Percentiles rank a stretch among this genome's conserved stretches.
Evolutionary conservation across 2,113 vertebrate genomes (phyloP).

Genomic region (Motacilla alba): DNA sequence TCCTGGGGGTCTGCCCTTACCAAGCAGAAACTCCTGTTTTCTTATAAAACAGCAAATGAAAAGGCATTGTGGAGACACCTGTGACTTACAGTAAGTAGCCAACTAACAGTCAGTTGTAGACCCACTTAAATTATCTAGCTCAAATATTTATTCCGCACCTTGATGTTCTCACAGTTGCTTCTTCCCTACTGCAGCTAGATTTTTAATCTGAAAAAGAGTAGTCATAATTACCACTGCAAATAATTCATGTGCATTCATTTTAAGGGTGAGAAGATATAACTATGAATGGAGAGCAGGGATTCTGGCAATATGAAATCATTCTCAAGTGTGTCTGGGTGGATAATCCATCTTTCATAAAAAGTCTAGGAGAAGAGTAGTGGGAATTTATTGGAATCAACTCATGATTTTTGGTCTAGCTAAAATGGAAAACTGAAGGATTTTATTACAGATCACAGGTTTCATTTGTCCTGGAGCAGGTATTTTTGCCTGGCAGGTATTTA

Average conservation of each 20-base stretch:
- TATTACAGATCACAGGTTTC: not conserved
- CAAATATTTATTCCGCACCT: not conserved
- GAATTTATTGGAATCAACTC: not conserved
- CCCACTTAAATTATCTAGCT: not conserved
- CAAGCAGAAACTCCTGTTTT: conserved; percentile 35
- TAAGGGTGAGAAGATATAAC: not conserved
- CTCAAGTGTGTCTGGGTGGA: not conserved
- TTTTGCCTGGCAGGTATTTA: not conserved
- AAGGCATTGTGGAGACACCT: not conserved
- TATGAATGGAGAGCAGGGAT: not conserved
- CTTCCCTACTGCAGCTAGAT: not conserved
- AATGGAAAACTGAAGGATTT: not conserved
- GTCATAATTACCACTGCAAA: not conserved
- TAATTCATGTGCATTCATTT: not conserved
- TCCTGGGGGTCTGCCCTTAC: conserved; percentile 13
- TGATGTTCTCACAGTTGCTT: not conserved
- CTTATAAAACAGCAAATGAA: conserved; percentile 48
- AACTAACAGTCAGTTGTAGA: not conserved
- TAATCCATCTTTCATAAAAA: not conserved
- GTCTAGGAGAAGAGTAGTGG: not conserved
- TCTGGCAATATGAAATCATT: not conserved
- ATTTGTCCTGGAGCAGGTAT: not conserved
- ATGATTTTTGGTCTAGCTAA: not conserved
- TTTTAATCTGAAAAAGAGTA: not conserved
- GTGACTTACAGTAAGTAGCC: not conserved